A percentile compares a stretch with the other conserved stretches of the same genome.
phyloP scores from a whole-genome alignment of 2,113 vertebrate genomes.

The Alligator mississippiensis region DNA sequence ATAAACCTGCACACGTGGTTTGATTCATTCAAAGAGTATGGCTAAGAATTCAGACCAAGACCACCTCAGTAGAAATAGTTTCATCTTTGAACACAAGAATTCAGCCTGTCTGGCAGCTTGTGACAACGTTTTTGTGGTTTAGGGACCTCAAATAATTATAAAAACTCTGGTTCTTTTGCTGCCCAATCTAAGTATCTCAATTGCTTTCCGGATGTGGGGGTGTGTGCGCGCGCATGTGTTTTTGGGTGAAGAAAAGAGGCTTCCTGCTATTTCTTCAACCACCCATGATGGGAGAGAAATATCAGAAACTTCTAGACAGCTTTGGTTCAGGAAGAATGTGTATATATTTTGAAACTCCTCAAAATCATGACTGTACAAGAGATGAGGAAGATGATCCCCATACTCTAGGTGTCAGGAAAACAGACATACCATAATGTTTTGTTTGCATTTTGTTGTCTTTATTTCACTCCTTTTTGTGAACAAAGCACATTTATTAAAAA shows the following conservation, averaged over 20 bases:
- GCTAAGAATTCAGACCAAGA: slow-evolving; percentile 39
- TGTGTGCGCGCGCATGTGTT: background rate
- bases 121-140: slow-evolving; percentile 47
- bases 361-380: slow-evolving; percentile 53
- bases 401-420: slow-evolving; percentile 63
- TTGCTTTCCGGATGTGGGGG: background rate
- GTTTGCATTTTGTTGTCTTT: slow-evolving; percentile 80
- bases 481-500: slow-evolving; percentile 85
- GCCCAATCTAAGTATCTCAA: background rate
- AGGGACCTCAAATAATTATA: background rate
- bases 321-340: slow-evolving; percentile 60
- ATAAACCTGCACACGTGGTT: slow-evolving; percentile 53
- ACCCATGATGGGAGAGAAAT: background rate
- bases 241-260: background rate
- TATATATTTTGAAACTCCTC: slow-evolving; percentile 51
- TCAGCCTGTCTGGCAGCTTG: slow-evolving; percentile 42
- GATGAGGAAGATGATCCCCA: background rate
- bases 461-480: slow-evolving; percentile 82
- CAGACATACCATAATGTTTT: slow-evolving; percentile 65
- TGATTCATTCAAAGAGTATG: slow-evolving; percentile 46
- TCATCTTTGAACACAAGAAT: slow-evolving; percentile 25
- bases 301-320: slow-evolving; percentile 31
- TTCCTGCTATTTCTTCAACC: slow-evolving; percentile 7
- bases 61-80: slow-evolving; percentile 32
- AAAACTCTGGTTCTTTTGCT: slow-evolving; percentile 26